A percentile compares a stretch with the other conserved stretches of the same genome.
Conservation (phyloP, 2,888 invertebrate genomes). For the Megastigmus dorsalis region DNA sequence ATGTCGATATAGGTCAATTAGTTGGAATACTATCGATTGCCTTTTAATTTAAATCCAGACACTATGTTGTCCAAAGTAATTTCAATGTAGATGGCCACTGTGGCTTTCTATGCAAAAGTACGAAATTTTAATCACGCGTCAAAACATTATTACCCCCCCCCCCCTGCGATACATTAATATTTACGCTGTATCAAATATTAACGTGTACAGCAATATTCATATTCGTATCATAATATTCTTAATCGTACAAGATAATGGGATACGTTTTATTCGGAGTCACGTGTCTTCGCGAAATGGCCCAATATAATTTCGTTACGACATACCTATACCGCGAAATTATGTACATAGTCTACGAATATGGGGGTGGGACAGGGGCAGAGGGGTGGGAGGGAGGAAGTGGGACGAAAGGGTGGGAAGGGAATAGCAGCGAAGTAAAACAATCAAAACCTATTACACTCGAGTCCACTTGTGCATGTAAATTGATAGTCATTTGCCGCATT, state of each 20-base stretch:
- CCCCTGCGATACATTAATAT: not conserved
- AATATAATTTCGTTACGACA: slow-evolving; percentile 30
- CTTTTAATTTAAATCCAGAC: no score
- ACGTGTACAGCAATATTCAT: slow-evolving; percentile 1
- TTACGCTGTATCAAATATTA: not conserved
- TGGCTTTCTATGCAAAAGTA: no score
- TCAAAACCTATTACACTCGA: slow-evolving; percentile 44
- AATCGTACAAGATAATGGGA: slow-evolving; percentile 20
- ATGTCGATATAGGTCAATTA: no score
- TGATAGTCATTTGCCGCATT: slow-evolving; percentile 38
- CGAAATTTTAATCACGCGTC: no score
- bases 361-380: not conserved
- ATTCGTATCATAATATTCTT: no score
- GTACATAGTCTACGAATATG: slow-evolving; percentile 7
- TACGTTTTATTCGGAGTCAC: slow-evolving; percentile 39
- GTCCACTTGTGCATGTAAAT: slow-evolving; percentile 47
- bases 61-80: no score
- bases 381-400: not conserved
- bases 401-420: no score
- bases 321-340: slow-evolving; percentile 8
- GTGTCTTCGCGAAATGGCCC: slow-evolving; percentile 21
- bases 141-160: not conserved
- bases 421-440: slow-evolving; percentile 34
- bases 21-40: no score
- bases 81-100: no score